These are phyloP conservation scores for Erpobdella octoculata DNA, from an alignment of 2,888 invertebrate species.

Conservation along the genomic window DNA sequence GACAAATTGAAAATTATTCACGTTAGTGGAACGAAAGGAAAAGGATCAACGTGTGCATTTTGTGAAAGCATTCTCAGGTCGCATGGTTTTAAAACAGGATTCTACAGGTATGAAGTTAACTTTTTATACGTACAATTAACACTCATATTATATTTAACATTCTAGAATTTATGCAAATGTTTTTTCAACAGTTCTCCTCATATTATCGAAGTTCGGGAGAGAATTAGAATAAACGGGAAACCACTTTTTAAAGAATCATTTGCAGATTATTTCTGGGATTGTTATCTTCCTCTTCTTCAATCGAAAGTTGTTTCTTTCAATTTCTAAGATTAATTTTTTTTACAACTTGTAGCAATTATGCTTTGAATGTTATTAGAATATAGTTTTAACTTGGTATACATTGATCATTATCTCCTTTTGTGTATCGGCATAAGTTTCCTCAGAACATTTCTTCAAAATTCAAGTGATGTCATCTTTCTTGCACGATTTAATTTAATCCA, in stretches of 20 bases:
- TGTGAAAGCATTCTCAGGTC: constrained; percentile 77
- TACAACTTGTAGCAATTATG: neutral
- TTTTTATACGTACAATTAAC: neutral
- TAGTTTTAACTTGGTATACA: neutral
- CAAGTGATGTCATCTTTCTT: too few relatives aligned
- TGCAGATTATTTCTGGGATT: constrained; percentile 70
- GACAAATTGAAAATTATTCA: constrained; percentile 78
- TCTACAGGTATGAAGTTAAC: constrained; percentile 59
- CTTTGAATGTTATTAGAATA: constrained; percentile 19
- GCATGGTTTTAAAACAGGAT: constrained; percentile 79
- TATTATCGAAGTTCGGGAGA: constrained; percentile 78
- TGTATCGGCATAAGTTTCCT: too few relatives aligned
- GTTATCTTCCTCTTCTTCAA: constrained; percentile 55
- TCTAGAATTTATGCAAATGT: neutral
- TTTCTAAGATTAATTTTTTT: neutral
- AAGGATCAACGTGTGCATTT: constrained; percentile 85
- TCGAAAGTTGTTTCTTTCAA: constrained; percentile 40
- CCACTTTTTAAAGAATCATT: constrained; percentile 70
- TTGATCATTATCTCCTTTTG: neutral
- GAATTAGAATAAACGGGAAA: constrained; percentile 77
- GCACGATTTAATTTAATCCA: too few relatives aligned
- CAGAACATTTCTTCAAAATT: too few relatives aligned
- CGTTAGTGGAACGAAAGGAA: constrained; percentile 93
- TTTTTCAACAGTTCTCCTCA: constrained; percentile 73
- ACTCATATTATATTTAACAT: neutral